Base-by-base conservation (phyloP, 1,140 invertebrate species). In the Pectinophora gossypiella region DNA sequence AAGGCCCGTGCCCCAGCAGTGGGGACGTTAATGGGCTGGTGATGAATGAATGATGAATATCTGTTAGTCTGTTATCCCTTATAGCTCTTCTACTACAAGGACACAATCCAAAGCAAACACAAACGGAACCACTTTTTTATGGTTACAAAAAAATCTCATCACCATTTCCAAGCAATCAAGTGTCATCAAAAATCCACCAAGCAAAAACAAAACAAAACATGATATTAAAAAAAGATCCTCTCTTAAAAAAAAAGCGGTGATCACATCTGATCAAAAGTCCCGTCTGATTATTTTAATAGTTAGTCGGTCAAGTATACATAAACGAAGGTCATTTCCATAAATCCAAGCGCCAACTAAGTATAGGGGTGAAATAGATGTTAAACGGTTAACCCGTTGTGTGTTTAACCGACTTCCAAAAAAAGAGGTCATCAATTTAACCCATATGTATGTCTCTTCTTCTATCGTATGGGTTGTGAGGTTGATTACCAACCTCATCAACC, bases 321-420 rank as follows among this genome's bases (percentile, higher is more conserved):
- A 61, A 68, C 54, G 62, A 64, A 54, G 61, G 64, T 66, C 59
- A 72, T 81, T 70, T 75, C 58, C 68, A 74, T 72, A 72, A 71
- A 75, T 73, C 64, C 54, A 68, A 73, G 75, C 77, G 77, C 72
- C 68, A 78, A 81, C 66, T 76, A 81, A 81, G 52, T 71, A 75
- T 80, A 73, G 72, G 53, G 54, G 15, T 56, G 69, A 67, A 72
- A 68, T 40, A 51, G 43, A 52, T 51, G 46, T 74, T 74, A 75
- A 74, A 67, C 65, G 63, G 67, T 40, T n/a, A n/a, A n/a, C n/a
- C n/a, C n/a, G n/a, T n/a, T n/a, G n/a, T n/a, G n/a, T 9, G 27
- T 32, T 32, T n/a, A 32, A 32, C 27, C 27, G n/a, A 32, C 27
- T 32, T 32, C 2, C n/a, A 3, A 2, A n/a, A 7, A 12, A 1